These are phyloP conservation scores for Phyllotreta striolata DNA, from an alignment of 2,888 invertebrate genomes.

Conservation along the genomic window DNA sequence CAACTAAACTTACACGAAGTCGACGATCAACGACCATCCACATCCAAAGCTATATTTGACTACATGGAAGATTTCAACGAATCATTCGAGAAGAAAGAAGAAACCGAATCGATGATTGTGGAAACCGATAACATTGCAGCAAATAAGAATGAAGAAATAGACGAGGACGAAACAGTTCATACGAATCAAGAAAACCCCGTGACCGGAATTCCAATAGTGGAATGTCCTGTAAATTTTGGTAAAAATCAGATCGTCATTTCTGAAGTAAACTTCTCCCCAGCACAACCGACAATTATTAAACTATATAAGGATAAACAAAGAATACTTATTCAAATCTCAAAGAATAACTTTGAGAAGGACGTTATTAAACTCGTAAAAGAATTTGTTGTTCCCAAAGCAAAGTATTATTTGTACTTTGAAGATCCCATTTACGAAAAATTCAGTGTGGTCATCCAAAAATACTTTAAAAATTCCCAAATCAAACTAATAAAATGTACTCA, in stretches of 20 bases:
- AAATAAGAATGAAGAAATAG: too few relatives aligned
- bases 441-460: constrained; percentile 10
- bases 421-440: background rate
- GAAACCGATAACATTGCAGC: too few relatives aligned
- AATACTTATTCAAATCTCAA: constrained; percentile 8
- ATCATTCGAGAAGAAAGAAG: too few relatives aligned
- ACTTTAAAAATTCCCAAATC: constrained; percentile 10
- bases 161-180: constrained; percentile 21
- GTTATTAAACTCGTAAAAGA: constrained; percentile 9
- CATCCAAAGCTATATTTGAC: too few relatives aligned
- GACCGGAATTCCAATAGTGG: constrained; percentile 7
- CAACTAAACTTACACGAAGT: too few relatives aligned
- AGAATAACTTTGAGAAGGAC: background rate
- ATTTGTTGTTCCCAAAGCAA: constrained; percentile 11
- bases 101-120: too few relatives aligned
- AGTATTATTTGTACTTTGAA: constrained; percentile 8
- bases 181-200: constrained; percentile 21
- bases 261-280: background rate
- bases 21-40: too few relatives aligned
- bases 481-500: background rate
- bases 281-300: too few relatives aligned
- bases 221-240: background rate
- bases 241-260: constrained; percentile 26
- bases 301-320: background rate
- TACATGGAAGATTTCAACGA: too few relatives aligned